Evolutionary conservation across 1,140 invertebrate species (phyloP).

Genomic region (Neotoxoptera formosana): DNA sequence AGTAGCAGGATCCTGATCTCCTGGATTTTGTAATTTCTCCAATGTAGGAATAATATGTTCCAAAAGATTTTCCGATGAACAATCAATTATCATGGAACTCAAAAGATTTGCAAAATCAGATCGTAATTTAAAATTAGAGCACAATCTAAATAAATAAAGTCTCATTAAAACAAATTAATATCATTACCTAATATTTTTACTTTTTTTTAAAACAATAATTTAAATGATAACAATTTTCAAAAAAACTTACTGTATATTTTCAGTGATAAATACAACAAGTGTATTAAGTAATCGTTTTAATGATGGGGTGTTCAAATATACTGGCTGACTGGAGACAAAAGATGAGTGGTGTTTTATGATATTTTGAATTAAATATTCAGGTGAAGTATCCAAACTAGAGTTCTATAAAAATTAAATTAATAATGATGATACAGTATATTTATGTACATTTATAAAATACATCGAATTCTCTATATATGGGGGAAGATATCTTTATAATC

Average conservation of each 20-base stretch:
- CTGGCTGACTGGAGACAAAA: constrained; percentile 64
- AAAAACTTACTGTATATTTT: constrained; percentile 70
- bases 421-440: too few species aligned
- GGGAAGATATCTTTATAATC: too few species aligned
- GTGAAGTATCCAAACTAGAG: constrained; percentile 19
- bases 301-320: constrained; percentile 73
- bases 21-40: constrained; percentile 63
- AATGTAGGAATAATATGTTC: constrained; percentile 69
- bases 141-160: not conserved
- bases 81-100: constrained; percentile 77
- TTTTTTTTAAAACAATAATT: not conserved
- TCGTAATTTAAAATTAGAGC: constrained; percentile 33
- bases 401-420: constrained; percentile 21
- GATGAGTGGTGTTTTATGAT: constrained; percentile 34
- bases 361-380: constrained; percentile 38
- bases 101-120: constrained; percentile 68
- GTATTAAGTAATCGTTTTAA: constrained; percentile 74
- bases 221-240: not conserved
- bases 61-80: constrained; percentile 75
- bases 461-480: not conserved
- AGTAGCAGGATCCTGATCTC: constrained; percentile 49
- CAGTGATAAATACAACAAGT: constrained; percentile 73
- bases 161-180: not conserved
- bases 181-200: constrained; percentile 60
- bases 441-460: not conserved